Base-by-base conservation (phyloP, 2,113 vertebrate species). In the Gnathonemus echidnorhynchus region DNA sequence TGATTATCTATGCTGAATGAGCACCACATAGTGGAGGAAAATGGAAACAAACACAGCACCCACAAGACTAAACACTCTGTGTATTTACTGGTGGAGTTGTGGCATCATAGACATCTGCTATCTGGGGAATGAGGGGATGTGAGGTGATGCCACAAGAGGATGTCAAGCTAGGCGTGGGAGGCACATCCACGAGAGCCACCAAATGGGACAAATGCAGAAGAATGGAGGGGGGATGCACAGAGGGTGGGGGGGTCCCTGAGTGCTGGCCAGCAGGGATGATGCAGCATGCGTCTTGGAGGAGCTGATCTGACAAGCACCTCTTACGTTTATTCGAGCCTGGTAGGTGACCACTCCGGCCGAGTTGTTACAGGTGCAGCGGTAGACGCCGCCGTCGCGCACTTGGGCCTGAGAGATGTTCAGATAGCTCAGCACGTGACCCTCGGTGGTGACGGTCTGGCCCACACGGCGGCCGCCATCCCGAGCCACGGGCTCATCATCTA, bases 291-390 rank as follows among this genome's bases (percentile, higher is more conserved):
- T 91, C 95, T 96, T 96, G 94, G 95, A 97, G 95, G 95, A 97
- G 98, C 96, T 98, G 97, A 98, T 99, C 97, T 98, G 98, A 99
- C 98, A 99, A 99, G 98, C 98, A 99, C 98, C 98, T 99, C 98
- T 99, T 99, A 99, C 98, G 98, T 99, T 99, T 99, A 99, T 99
- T 98, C 98, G 98, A 98, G 98, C 98, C 98, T 99, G 98, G 97
- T 99, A 99, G 94, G 96, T 96, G 97, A 98, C 97, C 95, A 97
- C 97, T 96, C 98, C 98, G 3, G 98, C 98, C 80, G 98, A 99
- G 95, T 99, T 99, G 97, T 98, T 98, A 95, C 98, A 99, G 1
- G 96, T 97, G 95, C 98, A 99, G 94, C 98, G 98, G 95, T 99
- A 99, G 91, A 99, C 97, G 31, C 98, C 98, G 6, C 98, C 98